Base-by-base conservation (phyloP, 2,797 vertebrate species). In the Meriones psammophilus region DNA sequence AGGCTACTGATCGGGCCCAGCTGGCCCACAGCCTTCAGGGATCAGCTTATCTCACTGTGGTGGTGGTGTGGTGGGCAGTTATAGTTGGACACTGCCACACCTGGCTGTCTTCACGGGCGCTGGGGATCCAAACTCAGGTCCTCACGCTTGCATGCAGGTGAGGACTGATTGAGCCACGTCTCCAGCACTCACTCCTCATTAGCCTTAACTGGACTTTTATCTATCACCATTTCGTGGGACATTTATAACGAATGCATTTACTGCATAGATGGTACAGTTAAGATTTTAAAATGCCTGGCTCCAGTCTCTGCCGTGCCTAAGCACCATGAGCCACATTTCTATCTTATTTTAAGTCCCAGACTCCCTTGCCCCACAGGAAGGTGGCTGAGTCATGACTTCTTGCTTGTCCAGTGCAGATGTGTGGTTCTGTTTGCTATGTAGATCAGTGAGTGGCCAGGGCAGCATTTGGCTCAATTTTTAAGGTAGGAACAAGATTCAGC, bases 401-500 rank as follows among this genome's bases (percentile, higher is more conserved):
- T 17, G 39, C 18, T 0, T 76, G 9, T 39, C 3, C 3, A 13
- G 2, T 15, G 30, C 50, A 30, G 39, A n/a, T 68, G 8, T 56
- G 8, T 56, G 2, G 60, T 12, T 71, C 76, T 33, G 8, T 81
- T 76, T 73, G 26, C 20, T 42, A 24, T 81, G n/a, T 88, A 64
- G 73, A n/a, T 50, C 15, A 1, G 9, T 54, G 4, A 62, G 6
- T 74, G 4, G 17, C 1, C 20, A 89, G 39, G 22, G 9, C 5
- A 10, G 50, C 56, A 26, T 88, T 90, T 74, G n/a, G 36, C 30
- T 58, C 83, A 50, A 91, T 91, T 89, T n/a, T 92, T 68, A 92
- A 95, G 26, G 42, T 76, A 28, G 92, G 91, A 94, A 73, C 94
- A 73, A 66, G 8, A 76, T 74, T 8, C 30, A 69, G 50, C 89